Evolutionary conservation across 2,797 vertebrate genomes (phyloP).

Genomic region (Danio choprae): DNA sequence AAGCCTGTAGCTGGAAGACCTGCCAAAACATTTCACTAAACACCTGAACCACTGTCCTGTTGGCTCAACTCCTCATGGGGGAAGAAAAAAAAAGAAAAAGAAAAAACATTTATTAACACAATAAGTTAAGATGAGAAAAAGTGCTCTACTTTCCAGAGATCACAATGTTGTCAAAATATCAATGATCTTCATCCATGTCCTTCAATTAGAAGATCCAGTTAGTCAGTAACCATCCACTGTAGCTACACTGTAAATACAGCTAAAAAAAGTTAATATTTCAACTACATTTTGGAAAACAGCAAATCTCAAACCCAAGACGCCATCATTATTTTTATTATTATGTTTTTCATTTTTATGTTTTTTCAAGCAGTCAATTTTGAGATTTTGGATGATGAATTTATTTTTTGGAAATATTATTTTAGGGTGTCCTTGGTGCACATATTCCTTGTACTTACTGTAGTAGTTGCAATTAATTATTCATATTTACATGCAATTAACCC

Average conservation of each 20-base stretch:
- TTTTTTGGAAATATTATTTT: no score
- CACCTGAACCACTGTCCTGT: background rate
- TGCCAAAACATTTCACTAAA: background rate
- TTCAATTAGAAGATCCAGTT: slow-evolving; percentile 2
- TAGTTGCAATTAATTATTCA: no score
- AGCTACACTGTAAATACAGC: background rate
- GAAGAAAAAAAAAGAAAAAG: background rate
- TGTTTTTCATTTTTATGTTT: no score
- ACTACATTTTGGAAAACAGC: no score
- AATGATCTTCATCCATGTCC: background rate
- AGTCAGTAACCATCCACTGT: background rate
- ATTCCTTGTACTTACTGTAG: no score
- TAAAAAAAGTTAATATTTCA: no score
- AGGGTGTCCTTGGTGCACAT: no score
- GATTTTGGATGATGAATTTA: no score
- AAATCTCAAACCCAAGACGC: no score
- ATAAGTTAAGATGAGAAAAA: background rate
- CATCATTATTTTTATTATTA: no score
- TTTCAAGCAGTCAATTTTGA: no score
- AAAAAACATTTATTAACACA: slow-evolving; percentile 2
- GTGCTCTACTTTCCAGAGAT: background rate
- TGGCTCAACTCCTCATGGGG: background rate
- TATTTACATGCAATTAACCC: no score
- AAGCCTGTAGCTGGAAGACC: background rate
- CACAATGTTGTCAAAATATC: background rate